These are phyloP conservation scores for Xenopus petersii DNA, from an alignment of 2,797 vertebrate genomes.

Conservation along the genomic window DNA sequence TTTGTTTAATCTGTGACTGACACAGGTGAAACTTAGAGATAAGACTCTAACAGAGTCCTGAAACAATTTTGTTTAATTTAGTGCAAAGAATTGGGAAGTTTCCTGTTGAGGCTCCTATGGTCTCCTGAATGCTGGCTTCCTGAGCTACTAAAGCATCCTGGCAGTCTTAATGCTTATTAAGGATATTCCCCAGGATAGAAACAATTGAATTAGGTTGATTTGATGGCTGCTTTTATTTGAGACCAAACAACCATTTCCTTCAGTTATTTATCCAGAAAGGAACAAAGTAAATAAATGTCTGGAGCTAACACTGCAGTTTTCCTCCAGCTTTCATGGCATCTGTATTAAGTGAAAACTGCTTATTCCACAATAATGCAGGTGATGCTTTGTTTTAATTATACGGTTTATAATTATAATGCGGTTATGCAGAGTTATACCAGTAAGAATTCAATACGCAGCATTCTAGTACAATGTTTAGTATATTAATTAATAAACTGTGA, in stretches of 20 bases:
- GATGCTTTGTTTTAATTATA: constrained; percentile 14
- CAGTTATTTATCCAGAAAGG: constrained; percentile 4
- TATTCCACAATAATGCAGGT: constrained; percentile 16
- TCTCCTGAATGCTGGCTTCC: constrained; percentile 19
- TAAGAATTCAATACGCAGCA: constrained; percentile 1
- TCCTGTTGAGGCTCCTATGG: constrained; percentile 22
- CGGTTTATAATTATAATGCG: constrained; percentile 19
- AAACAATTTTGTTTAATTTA: constrained; percentile 29
- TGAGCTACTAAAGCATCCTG: constrained; percentile 17
- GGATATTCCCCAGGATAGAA: constrained; percentile 8
- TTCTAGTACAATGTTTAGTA: constrained; percentile 5
- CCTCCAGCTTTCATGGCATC: neutral
- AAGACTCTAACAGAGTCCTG: constrained; percentile 11
- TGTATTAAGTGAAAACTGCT: constrained; percentile 14
- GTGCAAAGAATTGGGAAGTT: neutral
- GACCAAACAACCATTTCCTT: constrained; percentile 37
- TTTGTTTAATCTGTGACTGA: constrained; percentile 18
- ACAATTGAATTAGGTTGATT: constrained; percentile 27
- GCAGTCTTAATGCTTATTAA: constrained; percentile 1
- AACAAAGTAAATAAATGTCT: constrained; percentile 31
- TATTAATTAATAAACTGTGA: constrained; percentile 15
- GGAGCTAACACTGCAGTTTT: constrained; percentile 20
- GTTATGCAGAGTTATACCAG: constrained; percentile 5
- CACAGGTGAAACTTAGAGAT: constrained; percentile 36
- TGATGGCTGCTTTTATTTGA: constrained; percentile 17